Conservation (phyloP, 2,888 invertebrate genomes). For the Rhamphomyia laevipes region DNA sequence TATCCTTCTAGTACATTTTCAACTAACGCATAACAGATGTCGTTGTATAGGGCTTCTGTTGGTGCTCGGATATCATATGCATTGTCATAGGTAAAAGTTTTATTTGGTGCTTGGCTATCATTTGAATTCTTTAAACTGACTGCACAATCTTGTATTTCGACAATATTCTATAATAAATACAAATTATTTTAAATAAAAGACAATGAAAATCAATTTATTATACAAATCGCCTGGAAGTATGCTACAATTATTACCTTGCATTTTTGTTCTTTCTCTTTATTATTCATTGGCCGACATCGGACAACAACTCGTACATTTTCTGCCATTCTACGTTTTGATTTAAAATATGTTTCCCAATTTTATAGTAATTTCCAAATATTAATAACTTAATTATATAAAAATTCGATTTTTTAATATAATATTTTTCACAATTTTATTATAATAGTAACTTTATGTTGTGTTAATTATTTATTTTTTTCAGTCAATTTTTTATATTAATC, state of each 20-base stretch:
- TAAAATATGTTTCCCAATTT: no score
- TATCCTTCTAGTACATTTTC: slow-evolving; percentile 84
- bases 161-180: slow-evolving; percentile 42
- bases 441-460: no score
- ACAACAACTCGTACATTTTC: slow-evolving; percentile 33
- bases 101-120: slow-evolving; percentile 48
- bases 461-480: no score
- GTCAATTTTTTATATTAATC: no score
- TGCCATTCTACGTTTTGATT: slow-evolving; percentile 24
- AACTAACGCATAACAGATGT: slow-evolving; percentile 70
- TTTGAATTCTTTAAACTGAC: slow-evolving; percentile 52
- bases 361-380: no score
- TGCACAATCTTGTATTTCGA: slow-evolving; percentile 50
- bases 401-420: no score
- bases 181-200: neutral
- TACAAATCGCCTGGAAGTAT: neutral
- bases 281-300: slow-evolving; percentile 71
- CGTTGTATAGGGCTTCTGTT: slow-evolving; percentile 80
- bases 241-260: slow-evolving; percentile 43
- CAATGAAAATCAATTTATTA: neutral
- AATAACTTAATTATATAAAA: no score
- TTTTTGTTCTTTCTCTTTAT: slow-evolving; percentile 54
- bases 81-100: slow-evolving; percentile 73
- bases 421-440: no score
- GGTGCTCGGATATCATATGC: slow-evolving; percentile 63